Percentiles rank a stretch among this genome's conserved stretches.
phyloP scores from a whole-genome alignment of 1,140 invertebrate genomes.

The Apis dorsata region DNA sequence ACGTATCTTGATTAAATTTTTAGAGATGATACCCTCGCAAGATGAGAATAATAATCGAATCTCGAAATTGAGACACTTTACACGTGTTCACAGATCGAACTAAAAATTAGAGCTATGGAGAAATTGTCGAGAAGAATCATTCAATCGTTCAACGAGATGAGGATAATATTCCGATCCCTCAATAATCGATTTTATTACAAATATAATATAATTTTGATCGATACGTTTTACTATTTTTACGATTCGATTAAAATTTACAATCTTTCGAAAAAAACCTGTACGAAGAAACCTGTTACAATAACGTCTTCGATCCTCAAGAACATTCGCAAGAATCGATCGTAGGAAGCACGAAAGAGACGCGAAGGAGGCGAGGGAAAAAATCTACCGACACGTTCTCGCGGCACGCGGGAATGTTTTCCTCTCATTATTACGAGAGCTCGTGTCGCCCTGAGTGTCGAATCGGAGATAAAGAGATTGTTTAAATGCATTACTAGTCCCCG shows the following conservation, averaged over 20 bases:
- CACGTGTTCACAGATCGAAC: not conserved
- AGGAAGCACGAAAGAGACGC: not conserved
- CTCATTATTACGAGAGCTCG: constrained; percentile 46
- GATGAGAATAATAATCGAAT: not conserved
- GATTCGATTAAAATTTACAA: too few species aligned
- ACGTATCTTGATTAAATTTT: not conserved
- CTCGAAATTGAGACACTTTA: not conserved
- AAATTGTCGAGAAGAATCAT: too few species aligned
- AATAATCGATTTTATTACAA: too few species aligned
- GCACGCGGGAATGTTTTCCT: constrained; percentile 46
- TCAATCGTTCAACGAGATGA: too few species aligned
- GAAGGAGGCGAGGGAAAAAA: not conserved
- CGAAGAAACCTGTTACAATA: too few species aligned
- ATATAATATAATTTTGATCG: too few species aligned
- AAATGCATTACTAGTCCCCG: constrained; percentile 55
- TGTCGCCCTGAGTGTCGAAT: constrained; percentile 48
- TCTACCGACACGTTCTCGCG: not conserved
- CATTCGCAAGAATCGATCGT: not conserved
- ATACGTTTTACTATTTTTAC: too few species aligned
- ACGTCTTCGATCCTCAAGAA: not conserved
- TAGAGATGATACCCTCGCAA: not conserved
- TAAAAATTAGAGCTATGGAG: too few species aligned
- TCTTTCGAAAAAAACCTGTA: too few species aligned
- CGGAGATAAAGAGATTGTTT: constrained; percentile 55
- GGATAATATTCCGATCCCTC: too few species aligned